Base-by-base conservation (phyloP, 2,888 invertebrate species). In the Microctonus aethiopoides region DNA sequence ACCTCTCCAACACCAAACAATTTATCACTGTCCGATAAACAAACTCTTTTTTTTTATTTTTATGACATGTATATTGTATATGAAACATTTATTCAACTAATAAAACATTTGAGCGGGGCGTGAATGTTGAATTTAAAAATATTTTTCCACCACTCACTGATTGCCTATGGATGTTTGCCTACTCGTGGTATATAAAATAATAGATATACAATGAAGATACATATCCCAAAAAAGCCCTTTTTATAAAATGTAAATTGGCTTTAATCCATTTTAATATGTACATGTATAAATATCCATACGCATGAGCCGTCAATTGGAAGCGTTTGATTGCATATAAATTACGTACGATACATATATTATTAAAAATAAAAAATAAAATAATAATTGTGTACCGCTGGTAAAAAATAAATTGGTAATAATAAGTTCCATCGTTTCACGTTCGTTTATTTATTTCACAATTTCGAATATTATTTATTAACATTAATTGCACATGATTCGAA, bases 21-120 rank as follows among this genome's bases (percentile, higher is more conserved):
- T 68, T 68, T 68, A 68, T 68, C 7, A 46, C 57, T 46, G 51
- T 32, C 26, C 63, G 68, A 68, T 68, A 64, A 68, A 63, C 63
- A 46, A 68, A 68, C 56, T 46, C 46, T 3, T 63, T 68, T 29
- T 7, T 29, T 29, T 29, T 29, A n/a, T n/a, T n/a, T 68, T 41
- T 32, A 36, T 54, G 26, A 34, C 41, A 13, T 36, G 20, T 54
- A 41, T 29, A 34, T 32, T 36, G 20, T 54, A 41, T 29, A 34
- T 32, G 41, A 29, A 63, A 29, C 26, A 46, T 63, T 63, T 51
- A 63, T 63, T 41, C 26, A 51, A 46, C 46, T n/a, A 32, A 22
- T 13, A 16, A 51, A 51, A 51, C 62, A 7, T n/a, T 29, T n/a
- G n/a, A n/a, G 13, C 22, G 32, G 32, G 20, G 20, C 16, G 16